Percentiles rank a stretch among this genome's conserved stretches.
Evolutionary conservation across 2,888 invertebrate species (phyloP).

Genomic region (Brachylomia viminalis): DNA sequence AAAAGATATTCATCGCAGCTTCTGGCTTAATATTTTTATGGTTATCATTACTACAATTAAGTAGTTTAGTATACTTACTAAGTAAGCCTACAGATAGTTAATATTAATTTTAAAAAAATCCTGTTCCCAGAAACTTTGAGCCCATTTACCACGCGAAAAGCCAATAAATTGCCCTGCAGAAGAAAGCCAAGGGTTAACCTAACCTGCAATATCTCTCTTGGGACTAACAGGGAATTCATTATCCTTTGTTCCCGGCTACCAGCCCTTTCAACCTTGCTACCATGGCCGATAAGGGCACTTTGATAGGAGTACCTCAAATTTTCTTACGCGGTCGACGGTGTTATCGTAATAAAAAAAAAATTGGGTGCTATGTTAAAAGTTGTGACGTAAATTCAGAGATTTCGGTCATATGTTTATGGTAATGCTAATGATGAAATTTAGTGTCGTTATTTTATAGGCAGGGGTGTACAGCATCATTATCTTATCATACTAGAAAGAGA

Average conservation of each 20-base stretch:
- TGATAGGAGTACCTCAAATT: constrained; percentile 60
- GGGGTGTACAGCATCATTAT: background rate
- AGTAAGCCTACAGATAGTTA: no score
- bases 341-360: constrained; percentile 53
- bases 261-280: constrained; percentile 59
- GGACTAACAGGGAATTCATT: constrained; percentile 74
- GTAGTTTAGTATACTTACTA: no score
- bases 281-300: constrained; percentile 56
- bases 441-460: background rate
- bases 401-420: background rate
- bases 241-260: constrained; percentile 67
- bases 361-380: constrained; percentile 39
- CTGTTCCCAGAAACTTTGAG: background rate
- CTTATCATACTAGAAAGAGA: no score
- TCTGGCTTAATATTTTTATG: no score
- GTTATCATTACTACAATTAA: no score
- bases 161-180: constrained; percentile 63
- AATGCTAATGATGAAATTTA: background rate
- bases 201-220: constrained; percentile 62
- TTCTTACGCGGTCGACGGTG: constrained; percentile 49
- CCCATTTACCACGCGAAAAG: constrained; percentile 18
- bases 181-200: constrained; percentile 62
- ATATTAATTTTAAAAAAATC: no score
- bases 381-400: background rate
- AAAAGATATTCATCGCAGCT: no score